phyloP scores from a whole-genome alignment of 2,113 vertebrate species.

The Platichthys stellatus region DNA sequence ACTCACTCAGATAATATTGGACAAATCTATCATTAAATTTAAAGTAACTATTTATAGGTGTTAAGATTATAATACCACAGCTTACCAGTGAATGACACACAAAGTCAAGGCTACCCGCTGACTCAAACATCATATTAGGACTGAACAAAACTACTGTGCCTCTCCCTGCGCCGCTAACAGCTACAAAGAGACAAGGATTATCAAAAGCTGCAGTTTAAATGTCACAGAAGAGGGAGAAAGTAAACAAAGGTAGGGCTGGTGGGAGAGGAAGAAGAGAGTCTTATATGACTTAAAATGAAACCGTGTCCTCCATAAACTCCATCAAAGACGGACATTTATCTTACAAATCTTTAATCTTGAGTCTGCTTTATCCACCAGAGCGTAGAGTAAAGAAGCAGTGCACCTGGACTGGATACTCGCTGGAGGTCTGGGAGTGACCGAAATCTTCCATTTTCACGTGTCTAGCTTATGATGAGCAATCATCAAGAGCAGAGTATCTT shows the following conservation, averaged over 20 bases:
- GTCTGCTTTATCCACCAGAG: slow-evolving; percentile 8
- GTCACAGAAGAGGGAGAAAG: slow-evolving; percentile 7
- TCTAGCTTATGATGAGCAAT: slow-evolving; percentile 37
- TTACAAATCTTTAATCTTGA: neutral
- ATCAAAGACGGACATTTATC: slow-evolving; percentile 15
- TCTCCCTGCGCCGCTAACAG: slow-evolving; percentile 12
- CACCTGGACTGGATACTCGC: slow-evolving; percentile 10
- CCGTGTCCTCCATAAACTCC: neutral
- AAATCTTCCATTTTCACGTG: slow-evolving; percentile 19
- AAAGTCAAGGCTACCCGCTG: neutral
- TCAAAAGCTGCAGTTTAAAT: slow-evolving; percentile 11
- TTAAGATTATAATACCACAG: neutral
- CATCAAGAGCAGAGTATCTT: slow-evolving; percentile 18
- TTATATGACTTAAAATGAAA: slow-evolving; percentile 2
- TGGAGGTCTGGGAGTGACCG: neutral
- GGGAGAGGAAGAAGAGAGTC: neutral
- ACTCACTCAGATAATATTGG: neutral
- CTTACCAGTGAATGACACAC: slow-evolving; percentile 10
- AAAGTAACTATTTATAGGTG: neutral
- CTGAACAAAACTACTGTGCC: neutral
- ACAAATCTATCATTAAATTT: no score
- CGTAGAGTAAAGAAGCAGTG: neutral
- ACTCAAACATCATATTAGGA: slow-evolving; percentile 23
- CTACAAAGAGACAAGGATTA: neutral
- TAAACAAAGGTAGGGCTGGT: neutral